Evolutionary conservation across 1,140 invertebrate species (phyloP), one percentile per base, ranked within the genome.

Genomic region (Caligus rogercresseyi): DNA sequence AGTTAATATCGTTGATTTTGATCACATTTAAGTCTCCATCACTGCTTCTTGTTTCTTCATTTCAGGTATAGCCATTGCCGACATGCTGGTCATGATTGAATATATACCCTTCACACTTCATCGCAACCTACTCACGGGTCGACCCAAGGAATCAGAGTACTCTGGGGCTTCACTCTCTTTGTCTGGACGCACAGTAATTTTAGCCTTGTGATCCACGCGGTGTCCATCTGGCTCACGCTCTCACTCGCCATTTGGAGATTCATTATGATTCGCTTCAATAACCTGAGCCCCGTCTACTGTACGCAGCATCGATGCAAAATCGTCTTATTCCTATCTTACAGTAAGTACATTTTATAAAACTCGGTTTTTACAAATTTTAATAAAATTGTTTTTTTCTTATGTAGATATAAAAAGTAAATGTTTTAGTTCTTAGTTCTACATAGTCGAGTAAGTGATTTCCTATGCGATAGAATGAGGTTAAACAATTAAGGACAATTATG

Each of bases 201-300:
- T 71, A 75, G 78, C 3, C 71, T 72, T 66, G 86, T 89, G 0
- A 83, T 83, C 69, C 91, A 96, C 72, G 93, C 90, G 0, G 86
- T 93, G 52, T 89, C 89, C 0, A 93, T 92, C 60, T 92, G 86
- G 80, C 71, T 95, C 62, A 93, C 90, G 0, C 83, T 95, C 0
- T 87, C 86, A 1, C 71, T 95, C 31, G 91, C 91, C 0, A 82
- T 95, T 3, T 96, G 92, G 86, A 77, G 91, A 3, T 95, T 60
- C 57, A 60, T 60, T 15, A 60, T 60, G 57, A 60, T 60, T n/a
- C 2, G 26, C 16, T 60, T 26, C 57, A 24, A 60, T 31, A 60
- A 24, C 16, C 26, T 60, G 14, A 25, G 16, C n/a, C 57, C 57
- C 2, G 21, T 60, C 20, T 60, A 60, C 20, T 60, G 57, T 25